Conservation (phyloP, 2,113 vertebrate species). For the Dicerorhinus sumatrensis region DNA sequence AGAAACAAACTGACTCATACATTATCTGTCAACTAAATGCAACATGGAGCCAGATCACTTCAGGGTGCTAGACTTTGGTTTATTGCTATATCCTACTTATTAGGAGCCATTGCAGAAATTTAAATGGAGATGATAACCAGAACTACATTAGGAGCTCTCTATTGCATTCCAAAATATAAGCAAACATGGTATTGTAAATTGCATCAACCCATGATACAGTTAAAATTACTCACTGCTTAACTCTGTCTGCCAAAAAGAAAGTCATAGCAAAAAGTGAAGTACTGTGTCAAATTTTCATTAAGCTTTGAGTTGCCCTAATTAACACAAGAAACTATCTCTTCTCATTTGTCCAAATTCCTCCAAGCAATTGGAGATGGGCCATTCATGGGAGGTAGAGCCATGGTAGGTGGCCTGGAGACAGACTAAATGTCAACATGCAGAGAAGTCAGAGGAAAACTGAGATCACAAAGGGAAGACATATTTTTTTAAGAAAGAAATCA, state of each 20-base stretch:
- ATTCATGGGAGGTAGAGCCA: not conserved
- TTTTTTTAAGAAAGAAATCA: not conserved
- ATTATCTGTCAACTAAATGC: slow-evolving; percentile 27
- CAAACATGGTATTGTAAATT: not conserved
- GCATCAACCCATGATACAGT: not conserved
- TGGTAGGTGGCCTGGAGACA: not conserved
- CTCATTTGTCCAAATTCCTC: not conserved
- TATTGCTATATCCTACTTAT: slow-evolving; percentile 27
- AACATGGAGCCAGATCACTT: slow-evolving; percentile 46
- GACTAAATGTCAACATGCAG: not conserved
- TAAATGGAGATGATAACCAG: not conserved
- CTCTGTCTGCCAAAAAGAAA: slow-evolving; percentile 26
- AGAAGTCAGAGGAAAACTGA: not conserved
- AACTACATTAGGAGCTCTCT: not conserved
- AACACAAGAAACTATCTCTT: slow-evolving; percentile 46
- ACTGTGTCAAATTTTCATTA: slow-evolving; percentile 21
- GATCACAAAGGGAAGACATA: not conserved
- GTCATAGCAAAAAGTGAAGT: slow-evolving; percentile 16
- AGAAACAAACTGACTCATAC: slow-evolving; percentile 10
- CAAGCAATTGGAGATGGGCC: not conserved
- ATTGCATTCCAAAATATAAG: slow-evolving; percentile 48
- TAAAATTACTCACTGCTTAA: slow-evolving; percentile 55
- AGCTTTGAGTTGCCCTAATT: not conserved
- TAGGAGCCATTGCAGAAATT: slow-evolving; percentile 29
- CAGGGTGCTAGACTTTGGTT: not conserved